Evolutionary conservation across 2,797 vertebrate species (phyloP).

Genomic region (Uromys caudimaculatus): DNA sequence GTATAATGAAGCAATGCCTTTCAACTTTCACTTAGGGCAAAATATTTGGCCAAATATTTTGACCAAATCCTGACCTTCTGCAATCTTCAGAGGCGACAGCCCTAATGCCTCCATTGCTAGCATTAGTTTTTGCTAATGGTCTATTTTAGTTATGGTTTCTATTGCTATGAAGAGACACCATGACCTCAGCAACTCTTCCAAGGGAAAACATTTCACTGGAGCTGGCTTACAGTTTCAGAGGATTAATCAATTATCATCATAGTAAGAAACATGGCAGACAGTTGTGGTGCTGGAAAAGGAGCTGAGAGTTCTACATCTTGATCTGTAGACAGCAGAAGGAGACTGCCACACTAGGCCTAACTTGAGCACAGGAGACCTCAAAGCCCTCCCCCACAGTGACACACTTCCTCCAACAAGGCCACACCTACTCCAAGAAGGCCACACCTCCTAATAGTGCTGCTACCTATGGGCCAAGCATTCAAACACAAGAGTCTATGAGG

Average conservation of each 20-base stretch:
- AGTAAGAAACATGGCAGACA: not conserved
- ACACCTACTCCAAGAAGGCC: not conserved
- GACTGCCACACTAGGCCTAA: not conserved
- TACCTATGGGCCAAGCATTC: not conserved
- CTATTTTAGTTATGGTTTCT: not conserved
- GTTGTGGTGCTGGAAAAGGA: not conserved
- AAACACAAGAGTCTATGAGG: not conserved
- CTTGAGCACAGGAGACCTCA: not conserved
- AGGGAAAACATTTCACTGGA: not conserved
- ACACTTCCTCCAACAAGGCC: not conserved
- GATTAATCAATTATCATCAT: not conserved
- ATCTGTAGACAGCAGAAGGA: not conserved
- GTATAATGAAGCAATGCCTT: not conserved
- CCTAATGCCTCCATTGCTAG: not conserved
- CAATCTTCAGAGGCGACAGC: not conserved
- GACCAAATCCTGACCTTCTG: conserved; percentile 6
- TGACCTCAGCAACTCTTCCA: not conserved
- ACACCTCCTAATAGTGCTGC: not conserved
- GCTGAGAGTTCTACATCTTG: not conserved
- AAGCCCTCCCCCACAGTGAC: not conserved
- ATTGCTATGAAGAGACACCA: not conserved
- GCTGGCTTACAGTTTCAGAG: not conserved
- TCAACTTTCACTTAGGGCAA: not conserved
- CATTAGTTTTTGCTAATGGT: not conserved
- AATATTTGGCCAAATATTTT: not conserved